Percentiles rank a stretch among this genome's conserved stretches.
Conservation (phyloP, 2,888 invertebrate genomes). For the Poecilus cupreus region DNA sequence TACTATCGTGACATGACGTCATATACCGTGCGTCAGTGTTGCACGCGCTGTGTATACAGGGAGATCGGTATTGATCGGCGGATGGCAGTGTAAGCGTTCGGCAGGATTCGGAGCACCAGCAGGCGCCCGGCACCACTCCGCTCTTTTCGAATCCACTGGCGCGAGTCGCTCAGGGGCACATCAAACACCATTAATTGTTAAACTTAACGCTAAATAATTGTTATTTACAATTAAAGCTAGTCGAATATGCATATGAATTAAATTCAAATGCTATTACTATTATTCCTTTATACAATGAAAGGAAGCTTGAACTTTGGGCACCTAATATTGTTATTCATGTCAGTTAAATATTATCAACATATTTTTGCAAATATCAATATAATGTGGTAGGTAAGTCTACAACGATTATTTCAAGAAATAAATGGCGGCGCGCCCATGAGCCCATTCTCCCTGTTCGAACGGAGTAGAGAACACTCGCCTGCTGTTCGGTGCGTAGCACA, state of each 20-base stretch:
- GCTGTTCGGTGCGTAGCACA: constrained; percentile 29
- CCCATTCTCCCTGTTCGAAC: neutral
- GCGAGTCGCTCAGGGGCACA: neutral
- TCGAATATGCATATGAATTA: constrained; percentile 6
- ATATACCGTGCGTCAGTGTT: neutral
- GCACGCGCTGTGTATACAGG: constrained; percentile 11
- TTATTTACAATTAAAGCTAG: neutral
- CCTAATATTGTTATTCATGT: too few relatives aligned
- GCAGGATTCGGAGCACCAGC: constrained; percentile 45
- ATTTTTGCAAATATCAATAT: too few relatives aligned
- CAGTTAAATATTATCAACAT: too few relatives aligned
- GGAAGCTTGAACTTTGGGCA: too few relatives aligned
- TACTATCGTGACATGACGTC: neutral
- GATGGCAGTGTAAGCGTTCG: constrained; percentile 30
- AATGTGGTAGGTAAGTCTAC: too few relatives aligned
- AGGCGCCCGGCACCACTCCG: constrained; percentile 12
- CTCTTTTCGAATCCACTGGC: neutral
- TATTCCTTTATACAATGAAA: too few relatives aligned
- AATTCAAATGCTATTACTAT: neutral
- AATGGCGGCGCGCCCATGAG: neutral
- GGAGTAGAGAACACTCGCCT: neutral
- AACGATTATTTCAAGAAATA: too few relatives aligned
- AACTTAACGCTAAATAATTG: neutral
- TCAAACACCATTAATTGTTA: too few relatives aligned
- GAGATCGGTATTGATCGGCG: constrained; percentile 56